Percentiles rank a stretch among this genome's conserved stretches.
Conservation (phyloP, 2,888 invertebrate genomes). For the Uropetala carovei region DNA sequence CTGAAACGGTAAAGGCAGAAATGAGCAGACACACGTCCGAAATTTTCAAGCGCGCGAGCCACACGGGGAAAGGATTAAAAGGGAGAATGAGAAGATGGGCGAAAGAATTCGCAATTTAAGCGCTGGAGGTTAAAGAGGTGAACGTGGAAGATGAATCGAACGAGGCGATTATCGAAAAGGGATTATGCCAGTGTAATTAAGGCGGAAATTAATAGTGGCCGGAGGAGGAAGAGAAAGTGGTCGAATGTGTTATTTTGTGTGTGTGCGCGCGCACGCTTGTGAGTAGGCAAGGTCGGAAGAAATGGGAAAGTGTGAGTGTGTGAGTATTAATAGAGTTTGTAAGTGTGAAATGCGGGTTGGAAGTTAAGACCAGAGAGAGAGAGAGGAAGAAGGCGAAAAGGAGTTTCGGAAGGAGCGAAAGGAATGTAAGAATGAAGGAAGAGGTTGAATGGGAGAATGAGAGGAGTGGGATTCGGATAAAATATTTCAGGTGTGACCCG, state of each 20-base stretch:
- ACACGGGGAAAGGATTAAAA: neutral
- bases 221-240: neutral
- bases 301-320: too few species aligned
- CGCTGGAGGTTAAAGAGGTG: neutral
- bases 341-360: too few species aligned
- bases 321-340: neutral
- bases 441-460: too few species aligned
- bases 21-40: neutral
- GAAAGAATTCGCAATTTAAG: constrained; percentile 2
- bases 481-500: constrained; percentile 23
- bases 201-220: neutral
- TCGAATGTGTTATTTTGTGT: neutral
- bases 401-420: neutral
- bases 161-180: constrained; percentile 2
- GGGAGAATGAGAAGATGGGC: neutral
- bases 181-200: constrained; percentile 15
- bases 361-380: neutral
- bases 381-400: neutral
- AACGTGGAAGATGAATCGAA: neutral
- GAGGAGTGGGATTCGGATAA: too few species aligned
- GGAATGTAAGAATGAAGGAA: neutral
- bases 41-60: neutral
- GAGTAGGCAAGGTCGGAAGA: too few species aligned
- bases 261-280: neutral
- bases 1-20: too few species aligned